Conservation (phyloP, 37 sponge, comb jelly and placozoan genomes). For the Tethya wilhelma region DNA sequence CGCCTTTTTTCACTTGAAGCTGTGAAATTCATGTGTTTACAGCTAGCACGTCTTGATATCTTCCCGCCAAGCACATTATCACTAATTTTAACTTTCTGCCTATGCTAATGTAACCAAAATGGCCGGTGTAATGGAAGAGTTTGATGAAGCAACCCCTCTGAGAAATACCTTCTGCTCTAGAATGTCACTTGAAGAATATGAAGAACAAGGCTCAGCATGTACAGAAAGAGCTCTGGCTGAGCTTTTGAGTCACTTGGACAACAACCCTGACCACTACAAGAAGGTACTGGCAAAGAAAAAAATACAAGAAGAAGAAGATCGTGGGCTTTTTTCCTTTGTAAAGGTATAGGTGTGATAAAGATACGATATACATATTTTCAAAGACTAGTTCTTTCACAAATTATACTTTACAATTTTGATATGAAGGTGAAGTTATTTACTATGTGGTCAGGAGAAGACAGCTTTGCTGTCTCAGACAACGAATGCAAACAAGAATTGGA, state of each 20-base stretch:
- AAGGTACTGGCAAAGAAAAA: conserved; percentile 37
- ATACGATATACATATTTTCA: not conserved
- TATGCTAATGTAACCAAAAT: too few relatives aligned
- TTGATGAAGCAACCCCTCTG: conserved; percentile 78
- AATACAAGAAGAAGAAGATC: conserved; percentile 49
- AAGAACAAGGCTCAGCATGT: conserved; percentile 21
- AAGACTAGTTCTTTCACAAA: not conserved
- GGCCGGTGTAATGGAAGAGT: conserved; percentile 79
- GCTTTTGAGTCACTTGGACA: conserved; percentile 52
- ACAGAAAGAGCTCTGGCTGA: conserved; percentile 69
- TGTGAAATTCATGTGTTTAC: too few relatives aligned
- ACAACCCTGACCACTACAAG: conserved; percentile 57
- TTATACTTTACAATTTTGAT: not conserved
- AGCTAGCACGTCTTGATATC: too few relatives aligned
- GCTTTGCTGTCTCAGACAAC: conserved; percentile 5
- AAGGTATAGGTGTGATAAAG: conserved; percentile 23
- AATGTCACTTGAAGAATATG: conserved; percentile 43
- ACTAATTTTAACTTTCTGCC: too few relatives aligned
- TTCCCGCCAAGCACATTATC: not conserved
- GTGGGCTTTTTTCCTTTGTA: conserved; percentile 42
- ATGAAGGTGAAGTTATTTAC: conserved; percentile 30
- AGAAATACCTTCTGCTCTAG: conserved; percentile 55
- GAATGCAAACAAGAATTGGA: conserved; percentile 50
- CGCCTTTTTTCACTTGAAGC: too few relatives aligned
- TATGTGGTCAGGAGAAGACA: conserved; percentile 9